Conservation (phyloP, 2,797 vertebrate genomes). For the Onychomys leucogaster region DNA sequence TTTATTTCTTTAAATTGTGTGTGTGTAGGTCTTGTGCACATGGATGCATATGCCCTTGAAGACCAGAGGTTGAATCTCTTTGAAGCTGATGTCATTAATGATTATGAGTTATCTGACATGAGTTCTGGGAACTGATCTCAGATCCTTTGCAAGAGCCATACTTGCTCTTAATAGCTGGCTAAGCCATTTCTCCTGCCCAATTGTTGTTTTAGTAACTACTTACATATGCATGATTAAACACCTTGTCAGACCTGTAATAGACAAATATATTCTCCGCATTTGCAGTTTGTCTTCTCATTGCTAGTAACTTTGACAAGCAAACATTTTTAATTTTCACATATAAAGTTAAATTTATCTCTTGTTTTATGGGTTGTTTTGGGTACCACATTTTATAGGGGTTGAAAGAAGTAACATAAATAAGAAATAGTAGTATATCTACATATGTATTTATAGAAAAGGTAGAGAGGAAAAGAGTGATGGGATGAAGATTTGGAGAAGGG, state of each 20-base stretch:
- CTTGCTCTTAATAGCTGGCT: background rate
- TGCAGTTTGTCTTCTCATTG: background rate
- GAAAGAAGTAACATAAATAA: background rate
- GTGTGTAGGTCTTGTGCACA: background rate
- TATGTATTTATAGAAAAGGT: background rate
- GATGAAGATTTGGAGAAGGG: too few relatives aligned
- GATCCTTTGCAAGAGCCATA: background rate
- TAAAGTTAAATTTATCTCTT: background rate
- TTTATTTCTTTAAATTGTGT: background rate
- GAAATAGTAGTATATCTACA: background rate
- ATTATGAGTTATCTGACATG: background rate
- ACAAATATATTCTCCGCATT: background rate
- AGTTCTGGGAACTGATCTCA: background rate
- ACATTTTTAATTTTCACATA: background rate
- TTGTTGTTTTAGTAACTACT: background rate
- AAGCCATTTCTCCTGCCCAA: background rate
- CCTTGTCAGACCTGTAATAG: background rate
- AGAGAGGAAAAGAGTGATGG: too few relatives aligned
- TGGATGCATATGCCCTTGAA: background rate
- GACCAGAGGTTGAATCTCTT: too few relatives aligned
- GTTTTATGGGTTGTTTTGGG: background rate
- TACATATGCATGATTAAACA: background rate
- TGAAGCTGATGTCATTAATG: background rate
- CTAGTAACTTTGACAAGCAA: background rate
- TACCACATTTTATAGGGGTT: background rate